Conservation (phyloP, 2,797 vertebrate genomes). For the Merluccius polli region DNA sequence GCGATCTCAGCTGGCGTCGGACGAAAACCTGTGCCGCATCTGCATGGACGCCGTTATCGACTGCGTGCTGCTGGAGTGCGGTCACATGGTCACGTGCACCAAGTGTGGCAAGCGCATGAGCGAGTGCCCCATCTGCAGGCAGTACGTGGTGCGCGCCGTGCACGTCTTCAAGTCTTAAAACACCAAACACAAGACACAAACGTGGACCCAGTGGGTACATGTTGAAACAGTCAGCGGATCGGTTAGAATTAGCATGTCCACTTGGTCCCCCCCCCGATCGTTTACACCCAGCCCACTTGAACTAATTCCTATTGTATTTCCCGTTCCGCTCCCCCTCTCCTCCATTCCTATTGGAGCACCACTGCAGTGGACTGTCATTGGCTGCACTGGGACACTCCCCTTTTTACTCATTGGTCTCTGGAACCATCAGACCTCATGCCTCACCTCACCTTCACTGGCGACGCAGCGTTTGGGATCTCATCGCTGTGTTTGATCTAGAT, state of each 20-base stretch:
- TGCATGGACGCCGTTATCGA: slow-evolving; percentile 98
- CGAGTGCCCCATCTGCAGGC: slow-evolving; percentile 97
- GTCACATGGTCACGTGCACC: slow-evolving; percentile 99
- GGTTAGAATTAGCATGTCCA: slow-evolving; percentile 39
- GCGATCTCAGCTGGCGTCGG: slow-evolving; percentile 81
- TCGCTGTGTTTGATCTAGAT: slow-evolving; percentile 18
- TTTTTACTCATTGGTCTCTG: slow-evolving; percentile 21
- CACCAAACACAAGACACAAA: background rate
- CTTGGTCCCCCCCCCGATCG: background rate
- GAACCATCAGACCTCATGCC: slow-evolving; percentile 34
- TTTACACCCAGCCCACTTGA: background rate
- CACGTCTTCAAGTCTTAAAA: slow-evolving; percentile 95
- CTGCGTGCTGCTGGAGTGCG: slow-evolving; percentile 95
- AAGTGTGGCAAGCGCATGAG: slow-evolving; percentile 98
- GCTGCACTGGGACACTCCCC: slow-evolving; percentile 7
- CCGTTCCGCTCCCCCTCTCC: slow-evolving; percentile 8
- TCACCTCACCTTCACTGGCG: slow-evolving; percentile 20
- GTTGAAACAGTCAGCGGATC: background rate
- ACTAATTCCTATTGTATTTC: slow-evolving; percentile 42
- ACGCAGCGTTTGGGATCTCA: background rate
- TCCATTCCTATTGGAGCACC: slow-evolving; percentile 24
- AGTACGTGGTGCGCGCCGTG: slow-evolving; percentile 94
- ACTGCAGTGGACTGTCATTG: slow-evolving; percentile 2
- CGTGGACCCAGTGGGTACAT: background rate
- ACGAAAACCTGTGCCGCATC: slow-evolving; percentile 94